Evolutionary conservation across 2,888 invertebrate species (phyloP).

Genomic region (Phyto melanocephala): DNA sequence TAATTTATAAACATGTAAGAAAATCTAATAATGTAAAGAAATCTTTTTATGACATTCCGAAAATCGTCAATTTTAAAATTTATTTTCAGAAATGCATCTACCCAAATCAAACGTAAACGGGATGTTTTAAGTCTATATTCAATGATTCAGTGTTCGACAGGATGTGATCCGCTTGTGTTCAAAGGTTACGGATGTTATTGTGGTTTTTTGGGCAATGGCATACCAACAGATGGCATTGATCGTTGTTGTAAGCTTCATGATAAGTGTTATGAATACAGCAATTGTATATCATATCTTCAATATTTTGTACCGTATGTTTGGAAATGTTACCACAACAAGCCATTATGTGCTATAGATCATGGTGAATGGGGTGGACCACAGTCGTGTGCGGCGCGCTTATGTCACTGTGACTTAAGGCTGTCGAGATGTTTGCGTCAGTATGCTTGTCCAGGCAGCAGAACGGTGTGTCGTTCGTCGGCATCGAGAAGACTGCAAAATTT

Average conservation of each 20-base stretch:
- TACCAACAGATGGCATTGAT: slow-evolving; percentile 88
- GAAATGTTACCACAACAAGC: slow-evolving; percentile 89
- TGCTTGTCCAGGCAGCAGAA: slow-evolving; percentile 86
- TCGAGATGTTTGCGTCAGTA: slow-evolving; percentile 88
- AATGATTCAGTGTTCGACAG: slow-evolving; percentile 91
- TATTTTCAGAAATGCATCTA: slow-evolving; percentile 58
- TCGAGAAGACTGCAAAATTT: slow-evolving; percentile 87
- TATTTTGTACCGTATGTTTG: slow-evolving; percentile 94
- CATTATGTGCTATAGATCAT: slow-evolving; percentile 84
- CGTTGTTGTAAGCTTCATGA: slow-evolving; percentile 92
- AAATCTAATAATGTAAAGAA: no score
- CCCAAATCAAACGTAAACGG: slow-evolving; percentile 80
- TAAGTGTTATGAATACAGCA: slow-evolving; percentile 89
- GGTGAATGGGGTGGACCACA: slow-evolving; percentile 81
- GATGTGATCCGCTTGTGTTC: slow-evolving; percentile 89
- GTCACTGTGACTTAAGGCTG: slow-evolving; percentile 89
- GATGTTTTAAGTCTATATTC: slow-evolving; percentile 90
- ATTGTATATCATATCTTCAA: slow-evolving; percentile 88
- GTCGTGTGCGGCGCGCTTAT: slow-evolving; percentile 88
- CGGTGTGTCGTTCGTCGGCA: slow-evolving; percentile 87
- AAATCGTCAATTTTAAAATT: background rate
- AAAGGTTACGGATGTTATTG: slow-evolving; percentile 95
- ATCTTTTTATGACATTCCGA: no score
- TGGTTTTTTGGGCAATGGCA: slow-evolving; percentile 90
- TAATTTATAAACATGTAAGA: no score